A percentile compares a stretch with the other conserved stretches of the same genome.
Conservation (phyloP, 2,113 vertebrate genomes). For the Lethenteron reissneri region DNA sequence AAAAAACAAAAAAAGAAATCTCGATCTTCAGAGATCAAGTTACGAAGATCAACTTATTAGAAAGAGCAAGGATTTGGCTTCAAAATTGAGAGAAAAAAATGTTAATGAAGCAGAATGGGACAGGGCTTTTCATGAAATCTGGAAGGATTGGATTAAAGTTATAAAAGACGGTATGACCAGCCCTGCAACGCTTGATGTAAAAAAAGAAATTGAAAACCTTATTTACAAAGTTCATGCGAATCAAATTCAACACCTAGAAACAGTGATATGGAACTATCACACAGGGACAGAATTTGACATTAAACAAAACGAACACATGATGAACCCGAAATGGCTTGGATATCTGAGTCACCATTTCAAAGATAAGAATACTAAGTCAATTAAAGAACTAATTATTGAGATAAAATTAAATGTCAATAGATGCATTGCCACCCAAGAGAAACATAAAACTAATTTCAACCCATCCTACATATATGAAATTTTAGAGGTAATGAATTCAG, state of each 20-base stretch:
- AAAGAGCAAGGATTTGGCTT: slow-evolving; percentile 15
- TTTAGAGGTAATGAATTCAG: neutral
- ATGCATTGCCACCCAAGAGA: slow-evolving; percentile 11
- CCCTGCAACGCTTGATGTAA: slow-evolving; percentile 7
- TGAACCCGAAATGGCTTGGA: accelerated
- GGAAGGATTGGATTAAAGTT: slow-evolving; percentile 12
- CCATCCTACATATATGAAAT: slow-evolving; percentile 17
- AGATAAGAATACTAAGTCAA: neutral
- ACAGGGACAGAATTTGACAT: neutral
- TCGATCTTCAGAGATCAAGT: slow-evolving; percentile 11
- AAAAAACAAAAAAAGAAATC: slow-evolving; percentile 12
- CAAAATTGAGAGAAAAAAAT: slow-evolving; percentile 14
- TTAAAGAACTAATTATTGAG: slow-evolving; percentile 9
- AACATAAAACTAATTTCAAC: slow-evolving; percentile 13
- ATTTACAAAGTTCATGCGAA: slow-evolving; percentile 12
- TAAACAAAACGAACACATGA: neutral
- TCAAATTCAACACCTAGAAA: neutral
- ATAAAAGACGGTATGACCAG: neutral
- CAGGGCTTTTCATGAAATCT: slow-evolving; percentile 14
- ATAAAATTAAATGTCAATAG: neutral
- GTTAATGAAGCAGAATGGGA: slow-evolving; percentile 9
- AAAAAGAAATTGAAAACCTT: slow-evolving; percentile 14
- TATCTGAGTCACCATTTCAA: accelerated
- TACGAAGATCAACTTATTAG: slow-evolving; percentile 15
- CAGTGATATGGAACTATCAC: neutral